phyloP scores from a whole-genome alignment of 2,113 vertebrate genomes.

The Amblyopsis rosae region DNA sequence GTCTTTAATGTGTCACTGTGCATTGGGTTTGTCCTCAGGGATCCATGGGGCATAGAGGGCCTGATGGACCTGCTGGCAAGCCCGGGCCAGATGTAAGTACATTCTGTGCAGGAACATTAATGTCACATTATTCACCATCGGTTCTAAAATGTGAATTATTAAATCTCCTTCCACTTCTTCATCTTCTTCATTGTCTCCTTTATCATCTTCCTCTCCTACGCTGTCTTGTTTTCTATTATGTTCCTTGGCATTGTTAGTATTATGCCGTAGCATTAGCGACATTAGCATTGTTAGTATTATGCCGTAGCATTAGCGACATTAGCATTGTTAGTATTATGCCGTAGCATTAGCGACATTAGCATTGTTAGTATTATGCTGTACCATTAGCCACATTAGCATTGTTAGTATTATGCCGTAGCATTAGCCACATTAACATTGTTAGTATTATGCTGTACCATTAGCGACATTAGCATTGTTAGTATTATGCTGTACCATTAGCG shows the following conservation, averaged over 20 bases:
- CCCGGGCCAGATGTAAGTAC: constrained; percentile 89
- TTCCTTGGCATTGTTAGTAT: no score
- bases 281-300: background rate
- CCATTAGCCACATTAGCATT: no score
- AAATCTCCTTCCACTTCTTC: no score
- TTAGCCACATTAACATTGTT: background rate
- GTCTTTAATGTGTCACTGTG: background rate
- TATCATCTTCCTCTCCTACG: background rate
- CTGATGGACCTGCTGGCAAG: constrained; percentile 90
- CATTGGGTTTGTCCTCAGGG: constrained; percentile 75
- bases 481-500: background rate
- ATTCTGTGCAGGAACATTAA: background rate
- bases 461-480: background rate
- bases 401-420: background rate
- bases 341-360: background rate
- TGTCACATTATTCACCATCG: background rate
- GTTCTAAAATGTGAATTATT: background rate
- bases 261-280: background rate
- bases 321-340: background rate
- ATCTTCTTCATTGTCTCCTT: background rate
- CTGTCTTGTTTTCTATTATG: background rate
- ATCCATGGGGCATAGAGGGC: constrained; percentile 85
- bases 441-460: background rate
- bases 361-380: no score
- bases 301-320: no score